Evolutionary conservation across 2,888 invertebrate species (phyloP).

Genomic region (Synanthedon myopaeformis): DNA sequence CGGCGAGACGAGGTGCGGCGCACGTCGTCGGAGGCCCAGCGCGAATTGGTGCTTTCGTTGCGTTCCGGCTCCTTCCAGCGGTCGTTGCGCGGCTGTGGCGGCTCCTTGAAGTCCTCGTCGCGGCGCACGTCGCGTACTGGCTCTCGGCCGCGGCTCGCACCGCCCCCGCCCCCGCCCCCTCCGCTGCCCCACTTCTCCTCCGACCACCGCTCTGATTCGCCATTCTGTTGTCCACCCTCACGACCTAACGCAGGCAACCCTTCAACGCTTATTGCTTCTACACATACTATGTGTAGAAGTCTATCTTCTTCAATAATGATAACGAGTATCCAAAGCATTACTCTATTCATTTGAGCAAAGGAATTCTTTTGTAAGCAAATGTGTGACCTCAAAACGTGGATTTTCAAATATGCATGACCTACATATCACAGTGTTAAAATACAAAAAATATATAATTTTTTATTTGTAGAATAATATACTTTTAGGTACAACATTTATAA

Average conservation of each 20-base stretch:
- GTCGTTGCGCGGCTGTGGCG: conserved; percentile 68
- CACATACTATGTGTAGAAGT: no score
- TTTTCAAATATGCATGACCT: no score
- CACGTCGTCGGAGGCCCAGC: conserved; percentile 60
- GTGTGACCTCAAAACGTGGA: no score
- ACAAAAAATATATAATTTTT: no score
- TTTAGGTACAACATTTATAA: no score
- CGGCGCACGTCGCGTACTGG: conserved; percentile 32
- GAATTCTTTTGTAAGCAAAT: no score
- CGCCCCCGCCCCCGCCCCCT: conserved; percentile 17
- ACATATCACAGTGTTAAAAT: no score
- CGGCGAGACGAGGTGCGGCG: conserved; percentile 54
- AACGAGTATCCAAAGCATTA: no score
- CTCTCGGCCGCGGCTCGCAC: conserved; percentile 24
- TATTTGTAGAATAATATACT: no score
- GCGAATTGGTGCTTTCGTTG: conserved; percentile 47
- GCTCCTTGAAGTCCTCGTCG: conserved; percentile 44
- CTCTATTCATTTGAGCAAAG: no score
- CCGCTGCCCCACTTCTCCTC: conserved; percentile 28
- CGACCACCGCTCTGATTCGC: conserved; percentile 60
- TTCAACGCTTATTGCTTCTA: no score
- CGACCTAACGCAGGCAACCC: conserved; percentile 31
- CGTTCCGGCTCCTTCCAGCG: conserved; percentile 71
- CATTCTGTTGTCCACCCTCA: conserved; percentile 61
- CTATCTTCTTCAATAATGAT: no score